A percentile compares a stretch with the other conserved stretches of the same genome.
phyloP scores from a whole-genome alignment of 2,888 invertebrate genomes.

The Lithodes maja region DNA sequence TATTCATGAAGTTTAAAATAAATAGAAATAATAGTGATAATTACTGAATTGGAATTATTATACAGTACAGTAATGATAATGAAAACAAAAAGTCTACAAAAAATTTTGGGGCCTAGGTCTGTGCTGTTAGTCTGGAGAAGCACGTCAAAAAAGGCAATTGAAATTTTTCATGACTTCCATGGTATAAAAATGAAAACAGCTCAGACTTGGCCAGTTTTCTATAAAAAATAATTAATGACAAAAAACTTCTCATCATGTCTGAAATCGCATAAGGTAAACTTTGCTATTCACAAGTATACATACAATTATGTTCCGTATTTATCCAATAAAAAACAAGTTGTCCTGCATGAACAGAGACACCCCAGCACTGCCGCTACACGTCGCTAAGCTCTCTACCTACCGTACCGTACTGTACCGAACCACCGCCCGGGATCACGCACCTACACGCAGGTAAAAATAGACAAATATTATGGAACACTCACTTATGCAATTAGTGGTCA shows the following conservation, averaged over 20 bases:
- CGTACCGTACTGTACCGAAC: not conserved
- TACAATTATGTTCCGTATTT: constrained; percentile 62
- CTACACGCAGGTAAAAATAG: constrained; percentile 66
- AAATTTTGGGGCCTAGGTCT: constrained; percentile 57
- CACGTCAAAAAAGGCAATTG: constrained; percentile 60
- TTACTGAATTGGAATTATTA: constrained; percentile 36
- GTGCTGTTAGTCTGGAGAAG: constrained; percentile 59
- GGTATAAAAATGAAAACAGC: constrained; percentile 67
- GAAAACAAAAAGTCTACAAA: too few species aligned
- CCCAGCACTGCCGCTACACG: constrained; percentile 50
- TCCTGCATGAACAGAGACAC: constrained; percentile 55
- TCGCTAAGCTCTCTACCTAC: constrained; percentile 43
- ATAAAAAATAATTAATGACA: constrained; percentile 67
- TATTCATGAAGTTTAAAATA: constrained; percentile 38
- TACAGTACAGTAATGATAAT: not conserved
- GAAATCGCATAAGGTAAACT: constrained; percentile 62
- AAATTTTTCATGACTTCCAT: constrained; percentile 52
- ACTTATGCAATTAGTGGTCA: constrained; percentile 65
- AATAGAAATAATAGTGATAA: constrained; percentile 51
- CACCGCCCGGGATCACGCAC: constrained; percentile 42
- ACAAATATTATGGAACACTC: constrained; percentile 66
- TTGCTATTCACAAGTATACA: constrained; percentile 64
- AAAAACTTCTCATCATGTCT: constrained; percentile 59
- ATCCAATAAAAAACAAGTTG: constrained; percentile 61
- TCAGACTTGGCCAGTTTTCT: constrained; percentile 64